phyloP scores from a whole-genome alignment of 1,140 invertebrate genomes.

The Leptestheria dahalacensis region DNA sequence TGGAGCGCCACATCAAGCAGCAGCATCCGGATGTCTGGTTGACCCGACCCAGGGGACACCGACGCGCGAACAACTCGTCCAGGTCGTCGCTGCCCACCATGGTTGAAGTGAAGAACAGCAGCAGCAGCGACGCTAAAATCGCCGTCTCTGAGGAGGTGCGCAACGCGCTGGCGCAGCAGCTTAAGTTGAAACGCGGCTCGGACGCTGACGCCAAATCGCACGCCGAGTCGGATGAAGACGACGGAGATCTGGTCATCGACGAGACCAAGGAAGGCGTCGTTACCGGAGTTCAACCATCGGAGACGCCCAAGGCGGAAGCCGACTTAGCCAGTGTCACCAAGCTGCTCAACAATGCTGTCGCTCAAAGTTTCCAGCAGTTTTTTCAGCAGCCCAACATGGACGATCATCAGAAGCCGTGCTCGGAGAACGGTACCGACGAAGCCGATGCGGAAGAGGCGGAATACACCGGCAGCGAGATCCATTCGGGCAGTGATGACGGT shows the following conservation, averaged over 20 bases:
- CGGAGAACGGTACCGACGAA: constrained; percentile 22
- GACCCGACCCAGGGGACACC: constrained; percentile 44
- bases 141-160: constrained; percentile 53
- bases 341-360: constrained; percentile 60
- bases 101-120: constrained; percentile 16
- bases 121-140: constrained; percentile 4
- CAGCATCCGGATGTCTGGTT: constrained; percentile 80
- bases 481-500: constrained; percentile 13
- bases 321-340: constrained; percentile 62
- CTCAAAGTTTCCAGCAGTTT: constrained; percentile 43
- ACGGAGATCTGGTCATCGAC: constrained; percentile 49
- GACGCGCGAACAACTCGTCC: constrained; percentile 27
- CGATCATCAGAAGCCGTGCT: constrained; percentile 28
- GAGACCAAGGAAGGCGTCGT: constrained; percentile 31
- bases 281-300: constrained; percentile 15
- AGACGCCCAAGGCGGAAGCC: constrained; percentile 19
- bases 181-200: constrained; percentile 39
- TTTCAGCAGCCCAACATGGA: constrained; percentile 24
- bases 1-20: constrained; percentile 85
- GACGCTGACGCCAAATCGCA: constrained; percentile 34
- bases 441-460: constrained; percentile 16
- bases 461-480: constrained; percentile 11
- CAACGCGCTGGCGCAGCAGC: constrained; percentile 58
- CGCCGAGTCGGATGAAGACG: constrained; percentile 42
- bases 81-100: constrained; percentile 15